These are phyloP conservation scores for Bombus breviceps DNA, from an alignment of 1,140 invertebrate species.

Conservation along the genomic window DNA sequence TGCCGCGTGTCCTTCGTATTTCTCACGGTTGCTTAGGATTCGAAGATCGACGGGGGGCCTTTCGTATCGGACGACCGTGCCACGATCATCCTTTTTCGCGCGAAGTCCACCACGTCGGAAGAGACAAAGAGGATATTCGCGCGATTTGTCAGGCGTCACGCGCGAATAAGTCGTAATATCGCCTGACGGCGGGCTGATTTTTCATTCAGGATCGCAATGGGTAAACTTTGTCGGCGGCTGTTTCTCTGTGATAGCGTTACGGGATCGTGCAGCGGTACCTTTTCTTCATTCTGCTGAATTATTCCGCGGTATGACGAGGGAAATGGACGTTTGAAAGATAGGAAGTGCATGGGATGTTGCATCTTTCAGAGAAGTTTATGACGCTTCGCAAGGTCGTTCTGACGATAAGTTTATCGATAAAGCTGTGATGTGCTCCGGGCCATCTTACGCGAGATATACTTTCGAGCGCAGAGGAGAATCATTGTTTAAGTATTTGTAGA, in stretches of 20 bases:
- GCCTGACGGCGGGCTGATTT: background rate
- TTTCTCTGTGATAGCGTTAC: constrained; percentile 2
- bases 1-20: constrained; percentile 36
- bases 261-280: background rate
- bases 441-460: background rate
- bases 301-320: background rate
- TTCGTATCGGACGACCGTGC: too few species aligned
- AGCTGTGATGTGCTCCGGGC: background rate
- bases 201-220: background rate
- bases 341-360: background rate
- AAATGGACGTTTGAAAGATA: background rate
- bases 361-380: background rate
- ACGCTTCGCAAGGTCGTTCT: background rate
- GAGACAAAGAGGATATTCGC: background rate
- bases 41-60: constrained; percentile 11
- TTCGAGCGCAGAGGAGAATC: background rate
- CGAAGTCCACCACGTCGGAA: background rate
- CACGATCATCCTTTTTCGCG: background rate
- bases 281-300: background rate
- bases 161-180: constrained; percentile 42
- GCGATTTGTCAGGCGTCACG: constrained; percentile 37
- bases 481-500: background rate
- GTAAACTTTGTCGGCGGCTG: background rate
- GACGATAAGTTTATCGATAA: background rate
- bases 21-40: constrained; percentile 50